These are phyloP conservation scores for Brachyistius frenatus DNA, from an alignment of 2,113 vertebrate genomes.

Conservation along the genomic window DNA sequence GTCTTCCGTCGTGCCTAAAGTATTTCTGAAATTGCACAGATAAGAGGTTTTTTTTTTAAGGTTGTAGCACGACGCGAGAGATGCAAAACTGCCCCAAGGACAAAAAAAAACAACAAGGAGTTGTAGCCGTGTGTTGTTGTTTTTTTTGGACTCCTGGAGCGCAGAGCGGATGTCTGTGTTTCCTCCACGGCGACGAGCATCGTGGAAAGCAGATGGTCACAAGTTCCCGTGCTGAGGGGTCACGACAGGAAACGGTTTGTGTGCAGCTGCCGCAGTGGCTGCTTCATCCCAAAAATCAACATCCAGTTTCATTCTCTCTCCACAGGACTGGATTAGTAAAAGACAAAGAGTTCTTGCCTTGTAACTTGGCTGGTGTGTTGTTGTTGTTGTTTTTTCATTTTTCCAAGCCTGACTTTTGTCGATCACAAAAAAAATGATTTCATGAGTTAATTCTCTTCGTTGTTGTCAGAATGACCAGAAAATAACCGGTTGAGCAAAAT, in stretches of 20 bases:
- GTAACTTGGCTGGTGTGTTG: not conserved
- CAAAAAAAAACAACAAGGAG: not conserved
- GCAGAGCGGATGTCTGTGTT: slow-evolving; percentile 41
- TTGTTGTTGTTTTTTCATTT: no score
- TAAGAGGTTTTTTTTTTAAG: no score
- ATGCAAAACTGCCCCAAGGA: no score
- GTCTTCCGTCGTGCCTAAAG: no score
- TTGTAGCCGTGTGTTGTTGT: no score
- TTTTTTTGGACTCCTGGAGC: not conserved
- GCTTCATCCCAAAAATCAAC: not conserved
- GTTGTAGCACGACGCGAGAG: no score
- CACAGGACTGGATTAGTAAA: not conserved
- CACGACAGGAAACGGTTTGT: not conserved
- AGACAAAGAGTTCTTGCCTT: not conserved
- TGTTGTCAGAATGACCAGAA: no score
- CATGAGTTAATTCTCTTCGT: no score
- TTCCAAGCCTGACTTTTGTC: not conserved
- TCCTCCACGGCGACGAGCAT: not conserved
- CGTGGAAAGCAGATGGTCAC: slow-evolving; percentile 55
- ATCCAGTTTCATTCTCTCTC: not conserved
- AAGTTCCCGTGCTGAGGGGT: slow-evolving; percentile 15
- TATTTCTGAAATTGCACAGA: slow-evolving; percentile 1
- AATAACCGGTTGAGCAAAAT: no score
- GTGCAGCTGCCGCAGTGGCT: not conserved
- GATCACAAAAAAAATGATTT: no score